Evolutionary conservation across 1,140 invertebrate genomes (phyloP), one percentile per base, ranked within the genome.

Genomic region (Atta texana): DNA sequence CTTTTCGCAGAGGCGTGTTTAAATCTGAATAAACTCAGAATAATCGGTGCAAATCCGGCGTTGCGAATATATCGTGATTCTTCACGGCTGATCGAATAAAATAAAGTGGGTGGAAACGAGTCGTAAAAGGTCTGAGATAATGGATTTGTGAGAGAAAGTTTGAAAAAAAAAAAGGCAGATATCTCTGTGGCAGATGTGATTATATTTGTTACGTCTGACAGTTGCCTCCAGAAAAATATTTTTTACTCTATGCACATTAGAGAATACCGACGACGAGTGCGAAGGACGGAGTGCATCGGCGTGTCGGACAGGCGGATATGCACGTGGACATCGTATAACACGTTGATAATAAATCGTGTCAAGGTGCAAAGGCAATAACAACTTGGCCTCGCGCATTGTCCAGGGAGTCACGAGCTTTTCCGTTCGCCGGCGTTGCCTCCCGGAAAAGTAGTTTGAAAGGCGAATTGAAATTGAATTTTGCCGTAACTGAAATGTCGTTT

Each of bases 391-490:
- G 57, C 59, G 63, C 64, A 85, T 85, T 88, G 87, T 87, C 53
- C 53, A 28, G 8, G 57, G 24, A 63, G 55, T 75, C 61, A 34
- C 49, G 39, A 49, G 31, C 53, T 61, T 53, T 71, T 64, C 61
- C 80, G 18, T 59, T 82, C 24, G 34, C 24, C 39, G 14, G 7
- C 31, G 51, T 49, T 16, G 55, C 21, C 12, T 31, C 16, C 14
- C 18, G 68, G 81, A 69, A 69, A 63, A 81, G 81, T 18, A 85
- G 28, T 76, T 85, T 75, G 78, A 74, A 55, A 85, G 86, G 72
- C 77, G 87, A 89, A 89, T 89, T 89, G 71, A 89, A 44, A 89
- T 89, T 89, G 63, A 80, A 80, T 49, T 89, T 74, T 3, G 12
- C 34, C 63, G 31, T 61, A 89, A 76, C 61, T 75, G 68, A 86